These are phyloP conservation scores for Cromileptes altivelis DNA, from an alignment of 2,113 vertebrate genomes.

Conservation along the genomic window DNA sequence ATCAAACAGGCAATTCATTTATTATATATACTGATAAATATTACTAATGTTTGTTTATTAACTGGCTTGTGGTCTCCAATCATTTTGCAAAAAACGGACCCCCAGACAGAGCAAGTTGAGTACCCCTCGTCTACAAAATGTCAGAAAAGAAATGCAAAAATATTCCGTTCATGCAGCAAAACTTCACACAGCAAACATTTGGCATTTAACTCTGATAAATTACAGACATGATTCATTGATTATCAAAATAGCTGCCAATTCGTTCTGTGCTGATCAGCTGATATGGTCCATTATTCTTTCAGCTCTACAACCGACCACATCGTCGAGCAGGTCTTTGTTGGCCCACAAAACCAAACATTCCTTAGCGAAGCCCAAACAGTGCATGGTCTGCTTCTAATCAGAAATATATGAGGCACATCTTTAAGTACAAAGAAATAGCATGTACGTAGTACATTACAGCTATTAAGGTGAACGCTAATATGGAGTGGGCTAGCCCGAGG, in stretches of 20 bases:
- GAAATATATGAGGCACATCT: constrained; percentile 63
- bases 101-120: too few species aligned
- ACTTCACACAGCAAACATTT: background rate
- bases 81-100: too few species aligned
- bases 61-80: too few species aligned
- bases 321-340: constrained; percentile 13
- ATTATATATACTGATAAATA: too few species aligned
- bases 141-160: background rate
- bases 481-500: constrained; percentile 60
- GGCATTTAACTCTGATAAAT: background rate
- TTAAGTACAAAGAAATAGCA: constrained; percentile 65
- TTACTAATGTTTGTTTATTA: too few species aligned
- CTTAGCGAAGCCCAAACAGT: constrained; percentile 38
- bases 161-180: background rate
- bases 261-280: constrained; percentile 1
- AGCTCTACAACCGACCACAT: background rate
- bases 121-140: background rate
- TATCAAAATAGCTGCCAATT: background rate
- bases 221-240: background rate
- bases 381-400: constrained; percentile 41
- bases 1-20: too few species aligned
- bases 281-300: constrained; percentile 9
- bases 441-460: constrained; percentile 31
- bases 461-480: constrained; percentile 64
- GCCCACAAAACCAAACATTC: constrained; percentile 49